Base-by-base conservation (phyloP, 1,140 invertebrate genomes). In the Sycophaga agraensis region DNA sequence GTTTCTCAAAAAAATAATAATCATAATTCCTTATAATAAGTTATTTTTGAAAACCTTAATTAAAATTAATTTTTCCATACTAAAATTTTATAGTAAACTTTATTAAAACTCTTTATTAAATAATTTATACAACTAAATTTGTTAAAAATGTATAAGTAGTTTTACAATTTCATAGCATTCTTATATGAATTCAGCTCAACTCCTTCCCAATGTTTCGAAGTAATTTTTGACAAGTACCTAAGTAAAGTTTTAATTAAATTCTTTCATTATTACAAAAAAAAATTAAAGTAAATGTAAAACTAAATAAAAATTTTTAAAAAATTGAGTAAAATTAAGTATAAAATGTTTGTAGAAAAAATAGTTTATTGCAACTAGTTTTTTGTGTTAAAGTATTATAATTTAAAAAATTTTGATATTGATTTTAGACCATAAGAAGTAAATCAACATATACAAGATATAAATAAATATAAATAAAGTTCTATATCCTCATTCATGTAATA, bases 191-290 rank as follows among this genome's bases (percentile, higher is more conserved):
- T 34, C 17, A 83, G 28, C 68, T 85, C 84, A 61, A 77, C 66
- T 28, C 77, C 78, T 77, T 85, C 83, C 84, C 84, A 85, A 63
- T 84, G 76, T 39, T 68, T 60, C n/a, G 69, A 69, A 59, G 73
- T 70, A 34, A 81, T 34, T 53, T 69, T 66, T 16, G 61, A 70
- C 9, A 84, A 70, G 65, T 78, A 80, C 50, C 83, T 84, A 64
- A 63, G 79, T 46, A 1, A 54, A 37, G 54, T 37, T 67, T 40
- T 49, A 53, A 62, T 40, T 8, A 57, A 56, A 59, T 5, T 35
- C 12, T 24, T 26, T 17, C 19, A 28, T 43, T 55, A n/a, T n/a
- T n/a, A n/a, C n/a, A n/a, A n/a, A n/a, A n/a, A n/a, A n/a, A n/a
- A n/a, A n/a, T n/a, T n/a, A n/a, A n/a, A n/a, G n/a, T n/a, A n/a